Percentiles rank a stretch among this genome's conserved stretches.
Evolutionary conservation across 2,888 invertebrate genomes (phyloP).

Genomic region (Laothoe populi): DNA sequence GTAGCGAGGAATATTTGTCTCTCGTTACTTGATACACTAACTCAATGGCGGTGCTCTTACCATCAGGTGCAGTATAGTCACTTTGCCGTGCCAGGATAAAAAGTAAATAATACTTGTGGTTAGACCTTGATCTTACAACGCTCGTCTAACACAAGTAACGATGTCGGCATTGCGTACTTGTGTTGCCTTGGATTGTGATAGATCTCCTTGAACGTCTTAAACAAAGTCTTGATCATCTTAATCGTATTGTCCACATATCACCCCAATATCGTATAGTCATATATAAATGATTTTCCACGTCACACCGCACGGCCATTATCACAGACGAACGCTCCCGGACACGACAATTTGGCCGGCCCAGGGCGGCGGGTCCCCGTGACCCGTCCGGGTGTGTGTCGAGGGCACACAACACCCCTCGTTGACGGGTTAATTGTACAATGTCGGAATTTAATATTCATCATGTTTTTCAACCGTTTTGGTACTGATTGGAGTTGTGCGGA

Average conservation of each 20-base stretch:
- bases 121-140: too few relatives aligned
- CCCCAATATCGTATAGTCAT: constrained; percentile 32
- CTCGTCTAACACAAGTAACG: too few relatives aligned
- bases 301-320: constrained; percentile 45
- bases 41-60: too few relatives aligned
- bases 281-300: constrained; percentile 40
- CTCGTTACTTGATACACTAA: too few relatives aligned
- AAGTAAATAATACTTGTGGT: too few relatives aligned
- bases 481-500: constrained; percentile 3
- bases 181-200: too few relatives aligned
- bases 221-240: background rate
- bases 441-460: background rate
- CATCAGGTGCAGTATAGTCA: too few relatives aligned
- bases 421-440: constrained; percentile 11
- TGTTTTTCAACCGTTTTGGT: background rate
- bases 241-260: background rate
- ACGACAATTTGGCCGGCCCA: constrained; percentile 46
- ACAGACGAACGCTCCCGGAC: constrained; percentile 48
- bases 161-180: too few relatives aligned
- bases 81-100: too few relatives aligned
- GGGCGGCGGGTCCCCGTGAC: constrained; percentile 10
- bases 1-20: too few relatives aligned
- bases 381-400: background rate
- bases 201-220: too few relatives aligned
- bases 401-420: constrained; percentile 15